Percentiles rank a stretch among this genome's conserved stretches.
Conservation (phyloP, 2,888 invertebrate species). For the Lagria hirta region DNA sequence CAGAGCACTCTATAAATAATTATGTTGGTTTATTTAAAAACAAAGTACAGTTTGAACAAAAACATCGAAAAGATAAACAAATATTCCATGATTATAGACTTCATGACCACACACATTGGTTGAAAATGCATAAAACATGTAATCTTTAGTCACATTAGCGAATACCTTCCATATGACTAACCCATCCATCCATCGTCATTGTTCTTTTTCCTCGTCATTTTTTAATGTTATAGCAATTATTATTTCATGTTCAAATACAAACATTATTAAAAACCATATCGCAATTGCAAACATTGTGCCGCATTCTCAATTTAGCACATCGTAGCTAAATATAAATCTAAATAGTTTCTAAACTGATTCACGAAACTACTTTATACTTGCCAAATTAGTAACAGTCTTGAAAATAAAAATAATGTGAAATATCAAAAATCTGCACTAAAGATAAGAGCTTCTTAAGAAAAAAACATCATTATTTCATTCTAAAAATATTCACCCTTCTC, state of each 20-base stretch:
- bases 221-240: constrained; percentile 4
- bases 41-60: too few species aligned
- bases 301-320: constrained; percentile 15
- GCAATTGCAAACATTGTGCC: constrained; percentile 13
- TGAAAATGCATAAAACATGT: too few species aligned
- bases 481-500: constrained; percentile 30
- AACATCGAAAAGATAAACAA: too few species aligned
- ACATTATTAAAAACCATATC: constrained; percentile 7
- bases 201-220: constrained; percentile 1
- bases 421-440: not conserved
- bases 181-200: constrained; percentile 7
- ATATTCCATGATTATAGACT: too few species aligned
- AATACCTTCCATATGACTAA: constrained; percentile 20
- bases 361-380: too few species aligned
- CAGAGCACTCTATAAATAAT: too few species aligned
- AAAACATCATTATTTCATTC: constrained; percentile 5
- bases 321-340: constrained; percentile 14
- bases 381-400: too few species aligned
- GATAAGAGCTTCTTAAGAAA: not conserved
- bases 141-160: constrained; percentile 23
- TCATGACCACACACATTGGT: too few species aligned
- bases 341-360: constrained; percentile 18
- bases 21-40: too few species aligned
- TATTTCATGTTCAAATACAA: constrained; percentile 3
- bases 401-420: not conserved